Conservation (phyloP, 2,888 invertebrate genomes). For the Polyommatus iphigenia region DNA sequence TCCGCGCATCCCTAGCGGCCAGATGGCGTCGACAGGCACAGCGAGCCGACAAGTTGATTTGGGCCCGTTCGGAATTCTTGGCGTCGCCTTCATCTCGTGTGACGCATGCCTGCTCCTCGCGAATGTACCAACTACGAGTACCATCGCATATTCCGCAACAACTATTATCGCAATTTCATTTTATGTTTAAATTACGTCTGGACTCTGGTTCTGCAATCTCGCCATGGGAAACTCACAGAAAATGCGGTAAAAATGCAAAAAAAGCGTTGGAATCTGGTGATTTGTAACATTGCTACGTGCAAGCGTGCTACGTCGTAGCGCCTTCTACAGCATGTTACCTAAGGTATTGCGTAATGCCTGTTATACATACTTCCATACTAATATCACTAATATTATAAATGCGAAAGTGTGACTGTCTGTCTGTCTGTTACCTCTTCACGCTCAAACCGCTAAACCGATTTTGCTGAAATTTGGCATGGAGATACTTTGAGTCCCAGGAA, state of each 20-base stretch:
- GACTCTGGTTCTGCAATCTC: background rate
- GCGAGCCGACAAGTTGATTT: slow-evolving; percentile 66
- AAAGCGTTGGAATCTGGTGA: background rate
- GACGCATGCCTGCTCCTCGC: slow-evolving; percentile 53
- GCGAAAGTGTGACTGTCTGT: too few species aligned
- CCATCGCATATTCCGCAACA: slow-evolving; percentile 32
- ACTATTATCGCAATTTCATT: slow-evolving; percentile 20
- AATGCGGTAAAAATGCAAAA: slow-evolving; percentile 6
- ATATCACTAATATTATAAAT: too few species aligned
- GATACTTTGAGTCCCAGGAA: too few species aligned
- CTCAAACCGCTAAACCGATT: too few species aligned
- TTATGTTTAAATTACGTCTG: slow-evolving; percentile 10
- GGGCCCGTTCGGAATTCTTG: slow-evolving; percentile 68
- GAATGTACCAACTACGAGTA: too few species aligned
- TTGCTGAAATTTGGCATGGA: too few species aligned
- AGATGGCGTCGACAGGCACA: slow-evolving; percentile 74
- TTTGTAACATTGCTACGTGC: slow-evolving; percentile 4
- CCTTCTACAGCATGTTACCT: slow-evolving; percentile 1
- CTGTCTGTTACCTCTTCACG: too few species aligned
- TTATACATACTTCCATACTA: background rate
- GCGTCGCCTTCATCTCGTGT: slow-evolving; percentile 63
- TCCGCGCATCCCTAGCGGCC: slow-evolving; percentile 54
- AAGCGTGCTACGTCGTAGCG: slow-evolving; percentile 7
- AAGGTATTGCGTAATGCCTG: background rate
- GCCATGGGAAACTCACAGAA: slow-evolving; percentile 17